Evolutionary conservation across 2,888 invertebrate genomes (phyloP).

Genomic region (Catocala sponsa): DNA sequence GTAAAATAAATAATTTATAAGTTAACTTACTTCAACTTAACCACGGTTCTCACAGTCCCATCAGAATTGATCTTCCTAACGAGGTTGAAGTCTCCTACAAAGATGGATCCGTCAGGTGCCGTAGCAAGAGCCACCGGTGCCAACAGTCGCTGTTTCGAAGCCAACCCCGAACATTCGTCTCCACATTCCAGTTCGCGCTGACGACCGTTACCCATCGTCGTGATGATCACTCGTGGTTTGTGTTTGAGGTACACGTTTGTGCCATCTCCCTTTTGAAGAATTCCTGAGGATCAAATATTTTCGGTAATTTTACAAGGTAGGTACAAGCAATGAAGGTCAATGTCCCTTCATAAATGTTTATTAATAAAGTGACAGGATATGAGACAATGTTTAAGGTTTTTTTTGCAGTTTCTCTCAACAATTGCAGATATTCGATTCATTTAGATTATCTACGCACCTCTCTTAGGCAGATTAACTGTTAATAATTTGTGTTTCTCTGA

Average conservation of each 20-base stretch:
- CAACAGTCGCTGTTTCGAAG: conserved; percentile 93
- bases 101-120: conserved; percentile 97
- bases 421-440: too few relatives aligned
- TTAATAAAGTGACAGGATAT: too few relatives aligned
- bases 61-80: conserved; percentile 96
- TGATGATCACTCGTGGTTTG: conserved; percentile 96
- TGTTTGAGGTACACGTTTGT: conserved; percentile 98
- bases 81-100: conserved; percentile 98
- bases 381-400: too few relatives aligned
- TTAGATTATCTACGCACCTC: too few relatives aligned
- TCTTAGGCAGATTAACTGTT: too few relatives aligned
- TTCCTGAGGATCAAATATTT: conserved; percentile 87
- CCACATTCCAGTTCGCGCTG: conserved; percentile 95
- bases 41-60: conserved; percentile 93
- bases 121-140: conserved; percentile 98
- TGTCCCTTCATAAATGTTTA: too few relatives aligned
- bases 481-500: too few relatives aligned
- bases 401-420: too few relatives aligned
- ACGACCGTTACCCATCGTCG: conserved; percentile 97
- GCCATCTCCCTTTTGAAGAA: conserved; percentile 99
- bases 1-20: neutral
- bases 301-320: too few relatives aligned
- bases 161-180: conserved; percentile 90
- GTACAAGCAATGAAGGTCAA: too few relatives aligned
- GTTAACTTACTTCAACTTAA: conserved; percentile 92